Evolutionary conservation across 2,888 invertebrate genomes (phyloP).

Genomic region (Drosophila acutilabella): DNA sequence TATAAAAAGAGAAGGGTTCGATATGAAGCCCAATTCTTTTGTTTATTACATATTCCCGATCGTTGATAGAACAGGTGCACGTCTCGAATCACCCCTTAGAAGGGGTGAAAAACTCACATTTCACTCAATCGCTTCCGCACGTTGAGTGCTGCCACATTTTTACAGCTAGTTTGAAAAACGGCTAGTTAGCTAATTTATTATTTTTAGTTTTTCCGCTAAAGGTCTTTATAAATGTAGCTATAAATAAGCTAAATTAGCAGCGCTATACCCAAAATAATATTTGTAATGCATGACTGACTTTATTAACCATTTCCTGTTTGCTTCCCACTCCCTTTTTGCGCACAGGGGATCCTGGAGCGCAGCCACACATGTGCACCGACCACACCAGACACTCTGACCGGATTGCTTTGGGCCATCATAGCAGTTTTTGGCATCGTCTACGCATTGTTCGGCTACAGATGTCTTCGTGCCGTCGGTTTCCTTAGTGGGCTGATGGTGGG

Average conservation of each 20-base stretch:
- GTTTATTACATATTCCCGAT: neutral
- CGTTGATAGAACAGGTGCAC: conserved; percentile 2
- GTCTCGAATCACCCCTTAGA: neutral
- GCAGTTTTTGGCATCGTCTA: conserved; percentile 92
- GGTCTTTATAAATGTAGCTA: no score
- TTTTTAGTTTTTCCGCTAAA: no score
- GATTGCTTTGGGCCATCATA: conserved; percentile 84
- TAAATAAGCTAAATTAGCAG: no score
- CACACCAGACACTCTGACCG: conserved; percentile 84
- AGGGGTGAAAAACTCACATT: neutral
- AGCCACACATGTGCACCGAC: conserved; percentile 83
- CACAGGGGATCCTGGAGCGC: conserved; percentile 84
- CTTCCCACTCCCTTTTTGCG: neutral
- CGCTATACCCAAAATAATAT: neutral
- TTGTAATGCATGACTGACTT: conserved; percentile 21
- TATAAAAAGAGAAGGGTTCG: no score
- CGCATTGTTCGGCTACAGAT: conserved; percentile 94
- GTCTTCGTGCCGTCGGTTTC: conserved; percentile 95
- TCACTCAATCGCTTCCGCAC: neutral
- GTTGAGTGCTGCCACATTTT: no score
- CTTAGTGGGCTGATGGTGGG: conserved; percentile 95
- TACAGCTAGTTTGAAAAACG: no score
- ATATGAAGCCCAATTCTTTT: no score
- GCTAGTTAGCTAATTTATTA: no score
- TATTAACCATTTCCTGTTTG: conserved; percentile 22